Base-by-base conservation (phyloP, 2,113 vertebrate species). In the Lethenteron camtschaticum region DNA sequence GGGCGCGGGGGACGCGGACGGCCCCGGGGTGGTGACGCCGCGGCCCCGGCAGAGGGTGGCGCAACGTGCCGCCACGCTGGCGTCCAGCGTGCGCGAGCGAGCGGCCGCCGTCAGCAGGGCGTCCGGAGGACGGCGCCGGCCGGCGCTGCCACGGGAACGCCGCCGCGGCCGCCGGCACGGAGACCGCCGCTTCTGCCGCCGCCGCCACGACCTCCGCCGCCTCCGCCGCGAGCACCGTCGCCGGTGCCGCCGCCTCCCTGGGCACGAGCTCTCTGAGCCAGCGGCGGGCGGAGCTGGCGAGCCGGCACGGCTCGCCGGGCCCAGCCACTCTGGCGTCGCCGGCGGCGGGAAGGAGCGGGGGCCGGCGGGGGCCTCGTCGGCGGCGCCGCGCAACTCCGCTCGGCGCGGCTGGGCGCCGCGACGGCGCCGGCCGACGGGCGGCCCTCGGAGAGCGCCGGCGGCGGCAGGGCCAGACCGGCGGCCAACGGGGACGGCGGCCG, bases 221-320 rank as follows among this genome's bases (percentile, higher is more conserved):
- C 89, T 71, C 90, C 90, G 2, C 90, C 89, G 72, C 89, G 94
- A 88, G 87, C 90, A 85, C 24, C 24, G 24, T 41, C 24, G 24
- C 24, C 24, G 24, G 24, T 4, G 3, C 24, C 24, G 24, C 24
- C 24, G 24, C 24, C 24, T 4, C 24, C 24, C 24, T 41, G 24
- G 24, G 3, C 4, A 41, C 24, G 24, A 4, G 24, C 24, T 41
- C 24, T 41, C 24, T 41, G 24, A 41, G 24, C 24, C 24, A 41
- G 24, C 24, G 24, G 24, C 24, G 24, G 24, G 24, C 3, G 24
- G 24, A 41, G 24, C 24, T 41, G 24, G 24, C 24, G 24, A 41
- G 8, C 14, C 8, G 20, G 60, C 20, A 14, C 14, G 20, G 14
- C 60, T n/a, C 14, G 60, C 14, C 14, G 20, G 60, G 14, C 14